These are phyloP conservation scores for Calosoma granatense DNA, from an alignment of 1,140 invertebrate genomes.

Conservation along the genomic window DNA sequence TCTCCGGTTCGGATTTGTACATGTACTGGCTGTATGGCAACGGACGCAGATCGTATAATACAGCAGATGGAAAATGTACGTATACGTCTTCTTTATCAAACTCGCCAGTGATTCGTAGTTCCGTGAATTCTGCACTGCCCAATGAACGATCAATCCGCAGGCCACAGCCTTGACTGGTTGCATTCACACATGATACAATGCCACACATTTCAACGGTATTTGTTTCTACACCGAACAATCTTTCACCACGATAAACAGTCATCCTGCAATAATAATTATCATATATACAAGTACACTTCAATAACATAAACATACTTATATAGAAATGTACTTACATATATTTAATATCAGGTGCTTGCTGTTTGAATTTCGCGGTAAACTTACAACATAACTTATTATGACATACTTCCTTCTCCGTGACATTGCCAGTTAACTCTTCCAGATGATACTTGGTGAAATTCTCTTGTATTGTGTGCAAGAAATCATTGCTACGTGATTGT, in stretches of 20 bases:
- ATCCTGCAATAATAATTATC: background rate
- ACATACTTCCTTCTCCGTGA: background rate
- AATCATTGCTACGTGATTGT: background rate
- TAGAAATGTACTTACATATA: slow-evolving; percentile 2
- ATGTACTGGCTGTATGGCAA: too few relatives aligned
- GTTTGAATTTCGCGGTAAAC: background rate
- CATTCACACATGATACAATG: background rate
- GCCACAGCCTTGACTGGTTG: background rate
- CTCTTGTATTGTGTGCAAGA: background rate
- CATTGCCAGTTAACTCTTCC: background rate
- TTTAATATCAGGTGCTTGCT: background rate
- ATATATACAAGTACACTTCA: background rate
- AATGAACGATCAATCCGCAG: background rate
- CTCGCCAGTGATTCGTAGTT: background rate
- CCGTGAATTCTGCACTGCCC: background rate
- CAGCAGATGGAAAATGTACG: background rate
- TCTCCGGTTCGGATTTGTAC: too few relatives aligned
- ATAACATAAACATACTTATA: too few relatives aligned
- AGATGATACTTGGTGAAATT: background rate
- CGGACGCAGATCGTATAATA: too few relatives aligned
- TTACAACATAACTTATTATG: background rate
- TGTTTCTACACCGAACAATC: background rate
- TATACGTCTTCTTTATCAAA: background rate
- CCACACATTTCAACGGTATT: background rate
- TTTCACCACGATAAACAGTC: background rate